Conservation (phyloP, 2,113 vertebrate genomes). For the pig (Sus scrofa) region DNA sequence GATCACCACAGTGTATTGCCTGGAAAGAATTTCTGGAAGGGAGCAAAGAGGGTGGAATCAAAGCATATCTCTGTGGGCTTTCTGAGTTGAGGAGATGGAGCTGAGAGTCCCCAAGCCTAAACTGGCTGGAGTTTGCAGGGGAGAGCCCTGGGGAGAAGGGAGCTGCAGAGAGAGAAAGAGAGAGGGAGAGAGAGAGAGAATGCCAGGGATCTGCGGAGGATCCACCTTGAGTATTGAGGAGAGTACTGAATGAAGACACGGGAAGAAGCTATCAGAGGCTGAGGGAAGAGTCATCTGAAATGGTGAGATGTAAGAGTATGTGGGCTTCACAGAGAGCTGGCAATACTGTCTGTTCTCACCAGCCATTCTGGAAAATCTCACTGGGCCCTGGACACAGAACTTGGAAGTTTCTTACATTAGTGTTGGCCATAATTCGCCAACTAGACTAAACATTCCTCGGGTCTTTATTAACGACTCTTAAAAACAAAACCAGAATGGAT, state of each 20-base stretch:
- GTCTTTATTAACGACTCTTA: background rate
- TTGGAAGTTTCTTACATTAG: background rate
- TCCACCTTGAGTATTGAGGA: background rate
- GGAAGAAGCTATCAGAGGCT: background rate
- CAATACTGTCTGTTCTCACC: too few relatives aligned
- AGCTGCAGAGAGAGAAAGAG: background rate
- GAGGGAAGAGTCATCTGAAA: background rate
- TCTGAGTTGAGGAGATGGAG: background rate
- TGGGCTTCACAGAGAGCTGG: background rate
- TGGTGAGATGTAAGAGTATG: background rate
- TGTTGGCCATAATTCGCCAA: too few relatives aligned
- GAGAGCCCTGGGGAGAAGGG: background rate
- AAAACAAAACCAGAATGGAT: background rate
- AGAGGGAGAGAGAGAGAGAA: background rate
- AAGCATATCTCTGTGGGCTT: background rate
- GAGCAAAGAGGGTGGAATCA: background rate
- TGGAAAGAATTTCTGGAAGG: background rate
- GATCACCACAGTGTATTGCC: background rate
- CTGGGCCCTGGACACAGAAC: rapidly evolving
- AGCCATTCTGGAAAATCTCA: background rate
- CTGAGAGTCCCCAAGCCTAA: background rate
- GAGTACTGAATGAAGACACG: too few relatives aligned
- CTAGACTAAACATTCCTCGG: too few relatives aligned
- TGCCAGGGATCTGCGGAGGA: background rate
- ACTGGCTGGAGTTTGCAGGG: background rate